Base-by-base conservation (phyloP, 2,888 invertebrate species). In the Nymphalis c-album region DNA sequence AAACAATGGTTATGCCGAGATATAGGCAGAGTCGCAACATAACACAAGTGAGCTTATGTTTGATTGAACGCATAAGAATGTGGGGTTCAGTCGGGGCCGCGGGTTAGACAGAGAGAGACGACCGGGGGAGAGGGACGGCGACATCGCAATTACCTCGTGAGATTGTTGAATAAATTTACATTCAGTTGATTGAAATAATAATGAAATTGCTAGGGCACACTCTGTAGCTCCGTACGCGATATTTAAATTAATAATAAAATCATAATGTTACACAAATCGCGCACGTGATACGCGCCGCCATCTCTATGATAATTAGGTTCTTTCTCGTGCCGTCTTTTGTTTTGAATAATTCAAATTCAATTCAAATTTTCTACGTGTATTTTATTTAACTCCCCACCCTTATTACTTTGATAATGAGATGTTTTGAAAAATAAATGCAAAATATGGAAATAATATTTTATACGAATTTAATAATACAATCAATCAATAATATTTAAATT, bases 121-220 rank as follows among this genome's bases (percentile, higher is more conserved):
- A 74, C 51, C 51, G 75, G 68, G 69, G 72, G 82, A 87, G 77
- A 71, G 85, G 78, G 87, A 86, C 74, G 78, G 73, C 78, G 75
- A 77, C 78, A 86, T 84, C 88, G 90, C 91, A 91, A 92, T 92
- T 91, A 92, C 91, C 90, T 87, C 86, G 88, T 90, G 90, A 91
- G 91, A 92, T 91, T 91, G 91, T 91, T 90, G 92, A 92, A 92
- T 92, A 92, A 91, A 92, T 92, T 91, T 91, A 91, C 92, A 91
- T 92, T 91, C 86, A 88, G 88, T 90, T 91, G 92, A 92, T 91
- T 92, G 92, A 92, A 92, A 92, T 92, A 92, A 91, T 92, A 91
- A 92, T 91, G 92, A 92, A 91, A 91, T 91, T 91, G 91, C 90
- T 88, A 85, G 86, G 84, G 88, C 86, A 88, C 83, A 85, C 88